phyloP scores from a whole-genome alignment of 2,888 invertebrate genomes.

The Cyclophora albipunctata region DNA sequence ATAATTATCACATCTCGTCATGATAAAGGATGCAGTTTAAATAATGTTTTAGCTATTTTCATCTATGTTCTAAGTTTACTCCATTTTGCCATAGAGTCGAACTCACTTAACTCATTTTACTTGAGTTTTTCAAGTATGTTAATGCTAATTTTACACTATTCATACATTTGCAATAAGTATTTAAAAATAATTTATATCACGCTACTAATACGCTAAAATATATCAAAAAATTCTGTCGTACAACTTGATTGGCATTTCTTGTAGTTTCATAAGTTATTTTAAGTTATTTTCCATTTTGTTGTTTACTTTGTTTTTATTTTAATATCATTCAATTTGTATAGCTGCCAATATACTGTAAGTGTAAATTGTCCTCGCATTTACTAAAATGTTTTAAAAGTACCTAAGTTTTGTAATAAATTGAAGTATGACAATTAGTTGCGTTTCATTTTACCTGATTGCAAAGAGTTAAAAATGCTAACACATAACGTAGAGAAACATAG shows the following conservation, averaged over 20 bases:
- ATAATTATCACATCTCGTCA: too few species aligned
- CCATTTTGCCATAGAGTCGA: too few species aligned
- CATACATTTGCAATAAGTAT: too few species aligned
- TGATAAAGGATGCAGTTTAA: too few species aligned
- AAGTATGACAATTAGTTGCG: conserved; percentile 19
- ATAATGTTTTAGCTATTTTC: too few species aligned
- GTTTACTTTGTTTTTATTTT: conserved; percentile 25
- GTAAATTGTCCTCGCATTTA: conserved; percentile 64
- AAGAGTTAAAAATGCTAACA: too few species aligned
- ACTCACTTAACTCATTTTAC: too few species aligned
- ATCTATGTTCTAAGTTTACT: too few species aligned
- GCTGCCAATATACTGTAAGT: conserved; percentile 46
- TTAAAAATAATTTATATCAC: too few species aligned
- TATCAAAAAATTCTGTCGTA: conserved; percentile 52
- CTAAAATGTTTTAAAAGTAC: conserved; percentile 27
- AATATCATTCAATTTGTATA: conserved; percentile 23
- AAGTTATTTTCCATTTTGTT: conserved; percentile 48
- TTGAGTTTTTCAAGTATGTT: too few species aligned
- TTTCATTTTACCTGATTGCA: conserved; percentile 2
- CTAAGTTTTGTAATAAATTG: conserved; percentile 25
- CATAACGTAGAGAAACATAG: not conserved
- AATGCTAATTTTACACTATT: too few species aligned
- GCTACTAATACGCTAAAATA: conserved; percentile 32
- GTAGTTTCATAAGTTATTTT: conserved; percentile 35
- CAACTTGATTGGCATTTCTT: conserved; percentile 65